Evolutionary conservation across 1,140 invertebrate species (phyloP).

Genomic region (Bombus ignitus): DNA sequence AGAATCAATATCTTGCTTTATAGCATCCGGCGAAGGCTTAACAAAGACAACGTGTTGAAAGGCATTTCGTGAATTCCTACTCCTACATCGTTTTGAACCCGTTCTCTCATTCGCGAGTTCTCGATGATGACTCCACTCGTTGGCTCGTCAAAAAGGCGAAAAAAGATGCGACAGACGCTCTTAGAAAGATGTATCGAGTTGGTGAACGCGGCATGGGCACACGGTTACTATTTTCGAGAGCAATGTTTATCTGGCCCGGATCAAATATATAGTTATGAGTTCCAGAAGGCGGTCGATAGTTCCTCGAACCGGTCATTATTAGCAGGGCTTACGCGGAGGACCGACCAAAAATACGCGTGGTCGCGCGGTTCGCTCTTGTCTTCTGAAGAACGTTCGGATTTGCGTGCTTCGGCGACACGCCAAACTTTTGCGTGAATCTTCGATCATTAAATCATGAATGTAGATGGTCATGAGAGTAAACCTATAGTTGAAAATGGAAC

Average conservation of each 20-base stretch:
- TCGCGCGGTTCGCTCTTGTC: constrained; percentile 47
- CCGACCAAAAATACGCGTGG: constrained; percentile 64
- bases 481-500: too few relatives aligned
- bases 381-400: constrained; percentile 38
- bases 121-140: background rate
- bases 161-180: constrained; percentile 4
- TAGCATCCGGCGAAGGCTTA: too few relatives aligned
- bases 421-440: background rate
- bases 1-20: too few relatives aligned
- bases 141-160: background rate
- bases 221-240: constrained; percentile 78
- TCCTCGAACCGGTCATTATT: constrained; percentile 78
- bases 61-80: background rate
- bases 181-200: constrained; percentile 44
- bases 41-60: background rate
- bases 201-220: constrained; percentile 14
- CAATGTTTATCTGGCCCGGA: constrained; percentile 80
- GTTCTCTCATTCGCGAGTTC: background rate
- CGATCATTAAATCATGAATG: background rate
- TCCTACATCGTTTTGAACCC: too few relatives aligned
- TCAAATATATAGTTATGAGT: constrained; percentile 80
- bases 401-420: background rate
- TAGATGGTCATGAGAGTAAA: too few relatives aligned
- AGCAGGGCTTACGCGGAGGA: constrained; percentile 57
- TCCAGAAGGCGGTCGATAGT: constrained; percentile 79